Base-by-base conservation (phyloP, 1,140 invertebrate species). In the Drusus annulatus region DNA sequence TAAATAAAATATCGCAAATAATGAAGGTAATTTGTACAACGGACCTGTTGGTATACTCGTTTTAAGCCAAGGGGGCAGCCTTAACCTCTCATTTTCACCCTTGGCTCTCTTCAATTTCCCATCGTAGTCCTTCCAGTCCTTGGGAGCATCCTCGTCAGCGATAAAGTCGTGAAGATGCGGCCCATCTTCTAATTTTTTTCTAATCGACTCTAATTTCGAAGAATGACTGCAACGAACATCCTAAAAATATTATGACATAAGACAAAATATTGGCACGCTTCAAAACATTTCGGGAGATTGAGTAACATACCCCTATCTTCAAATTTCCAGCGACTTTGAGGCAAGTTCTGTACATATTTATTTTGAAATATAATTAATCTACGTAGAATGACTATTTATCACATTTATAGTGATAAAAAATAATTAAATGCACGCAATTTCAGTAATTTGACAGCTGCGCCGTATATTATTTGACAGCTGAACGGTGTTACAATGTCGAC, bases 11-110 rank as follows among this genome's bases (percentile, higher is more conserved):
- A 45, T 45, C 0, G 36, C 10, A 45, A 23, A 23, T 7, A 52
- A 71, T 50, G 17, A 71, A 52, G 19, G 16, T 19, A 17, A 71
- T 5, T 50, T 65, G 91, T 90, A 71, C 17, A 4, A 79, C 84
- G 90, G 90, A 86, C 95, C 98, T 84, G 94, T 94, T 13, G 98
- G 98, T 87, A 99, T 99, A 85, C 97, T 93, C 56, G 94, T 97
- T 87, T 99, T 99, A 45, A 99, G 86, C 99, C 99, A 99, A 65
- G 98, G 96, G 19, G 99, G 98, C 71, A 99, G 88, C 76, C 97
- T 90, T 28, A 99, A 88, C 76, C 97, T 91, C 75, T 94, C 91
- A 36, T 92, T 92, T 83, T 98, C 96, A 4, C 95, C 95, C 85
- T 95, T 96, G 79, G 94, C 94, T 74, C 95, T 89, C 84, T 95